Evolutionary conservation across 2,113 vertebrate species (phyloP), one percentile per base, ranked within the genome.

Genomic region (Pithys albifrons): DNA sequence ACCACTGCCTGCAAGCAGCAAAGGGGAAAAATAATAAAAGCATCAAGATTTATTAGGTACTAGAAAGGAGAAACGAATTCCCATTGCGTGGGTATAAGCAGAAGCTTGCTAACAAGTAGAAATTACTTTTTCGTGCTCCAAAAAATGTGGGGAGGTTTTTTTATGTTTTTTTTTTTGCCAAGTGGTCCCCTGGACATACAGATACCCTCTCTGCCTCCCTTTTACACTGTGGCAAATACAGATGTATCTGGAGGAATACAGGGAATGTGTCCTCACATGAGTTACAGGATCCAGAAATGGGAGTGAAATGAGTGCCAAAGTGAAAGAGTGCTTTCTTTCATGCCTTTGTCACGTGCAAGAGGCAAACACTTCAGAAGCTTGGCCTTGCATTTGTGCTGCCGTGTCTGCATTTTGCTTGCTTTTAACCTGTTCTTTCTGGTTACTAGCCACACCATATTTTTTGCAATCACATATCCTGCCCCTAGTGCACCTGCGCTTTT

Each of bases 11-110:
- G 72, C 82, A 80, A 95, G 72, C 65, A 94, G 91, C 39, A 65
- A 91, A 72, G 49, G 16, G 73, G 62, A 73, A 84, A 93, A 85
- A 95, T 87, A 89, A 86, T 93, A 93, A 96, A 96, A 80, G 45
- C 77, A 83, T 55, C 35, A 29, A 49, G 52, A 96, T 97, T 94
- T 95, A 96, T 95, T 84, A 95, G 80, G 96, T 93, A 92, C 52
- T 90, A 57, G 89, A 66, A 93, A 95, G 86, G 70, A 96, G 75
- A 91, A 94, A 70, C 0, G 72, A 70, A 94, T 78, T 94, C 87
- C 80, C 9, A 5, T 39, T 64, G 91, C 14, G 10, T 7, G 10
- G 71, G 51, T 65, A 59, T 59, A 91, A 85, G 78, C 70, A 91
- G 81, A 82, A 13, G 7, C 85, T 87, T 88, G 88, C 81, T 79